Conservation (phyloP, 2,113 vertebrate genomes). For the Equus quagga region DNA sequence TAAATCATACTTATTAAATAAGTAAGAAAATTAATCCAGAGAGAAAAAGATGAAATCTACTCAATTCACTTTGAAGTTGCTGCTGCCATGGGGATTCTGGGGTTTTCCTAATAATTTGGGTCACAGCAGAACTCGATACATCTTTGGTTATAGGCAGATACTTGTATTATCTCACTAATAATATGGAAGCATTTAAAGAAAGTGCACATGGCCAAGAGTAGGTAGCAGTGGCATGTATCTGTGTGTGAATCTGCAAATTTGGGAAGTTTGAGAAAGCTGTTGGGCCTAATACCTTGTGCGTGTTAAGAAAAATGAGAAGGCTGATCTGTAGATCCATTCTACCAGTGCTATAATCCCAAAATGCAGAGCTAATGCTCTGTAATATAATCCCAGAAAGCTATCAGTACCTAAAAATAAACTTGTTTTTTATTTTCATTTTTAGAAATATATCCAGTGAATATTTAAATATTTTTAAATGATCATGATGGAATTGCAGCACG, state of each 20-base stretch:
- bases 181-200: not conserved
- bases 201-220: not conserved
- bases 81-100: not conserved
- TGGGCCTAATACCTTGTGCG: not conserved
- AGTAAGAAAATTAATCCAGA: not conserved
- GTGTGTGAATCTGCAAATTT: not conserved
- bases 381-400: not conserved
- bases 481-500: not conserved
- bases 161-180: not conserved
- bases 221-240: not conserved
- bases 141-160: not conserved
- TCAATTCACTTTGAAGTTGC: not conserved
- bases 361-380: not conserved
- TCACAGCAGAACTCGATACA: not conserved
- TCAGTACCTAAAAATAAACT: not conserved
- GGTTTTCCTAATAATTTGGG: not conserved
- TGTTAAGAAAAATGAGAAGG: not conserved
- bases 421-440: slow-evolving; percentile 4
- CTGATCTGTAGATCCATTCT: not conserved
- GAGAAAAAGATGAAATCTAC: not conserved
- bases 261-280: not conserved
- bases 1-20: not conserved
- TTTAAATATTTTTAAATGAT: not conserved
- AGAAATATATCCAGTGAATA: not conserved
- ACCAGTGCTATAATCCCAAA: not conserved